These are phyloP conservation scores for Riparia riparia DNA, from an alignment of 2,113 vertebrate genomes.

Conservation along the genomic window DNA sequence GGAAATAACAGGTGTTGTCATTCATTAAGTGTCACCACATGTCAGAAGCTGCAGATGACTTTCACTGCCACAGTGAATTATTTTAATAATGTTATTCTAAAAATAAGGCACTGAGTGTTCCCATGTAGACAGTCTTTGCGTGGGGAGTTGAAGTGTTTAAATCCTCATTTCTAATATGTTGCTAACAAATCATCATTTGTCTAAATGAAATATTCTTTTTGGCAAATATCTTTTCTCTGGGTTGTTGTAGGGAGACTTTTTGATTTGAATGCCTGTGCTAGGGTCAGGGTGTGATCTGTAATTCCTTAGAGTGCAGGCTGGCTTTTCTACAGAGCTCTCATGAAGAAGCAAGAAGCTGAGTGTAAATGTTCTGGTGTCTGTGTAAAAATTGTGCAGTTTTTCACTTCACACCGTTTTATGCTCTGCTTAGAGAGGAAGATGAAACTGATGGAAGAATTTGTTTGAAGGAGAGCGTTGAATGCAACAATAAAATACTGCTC, in stretches of 20 bases:
- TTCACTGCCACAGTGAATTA: not conserved
- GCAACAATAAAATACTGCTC: not conserved
- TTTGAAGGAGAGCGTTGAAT: not conserved
- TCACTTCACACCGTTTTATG: not conserved
- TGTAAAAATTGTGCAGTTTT: not conserved
- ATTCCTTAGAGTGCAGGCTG: not conserved
- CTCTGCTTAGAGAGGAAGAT: not conserved
- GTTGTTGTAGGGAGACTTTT: not conserved
- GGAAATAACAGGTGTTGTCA: not conserved
- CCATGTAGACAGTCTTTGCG: not conserved
- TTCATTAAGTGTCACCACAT: not conserved
- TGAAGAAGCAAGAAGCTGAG: not conserved
- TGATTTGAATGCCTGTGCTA: fast-evolving
- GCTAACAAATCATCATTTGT: not conserved
- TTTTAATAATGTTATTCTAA: not conserved
- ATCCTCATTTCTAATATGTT: fast-evolving
- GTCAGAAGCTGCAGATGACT: not conserved
- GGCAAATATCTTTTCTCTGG: not conserved
- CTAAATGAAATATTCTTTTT: not conserved
- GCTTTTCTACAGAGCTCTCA: not conserved
- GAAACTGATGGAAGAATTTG: not conserved
- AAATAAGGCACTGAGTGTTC: not conserved
- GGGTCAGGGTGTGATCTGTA: not conserved
- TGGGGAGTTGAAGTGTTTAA: not conserved
- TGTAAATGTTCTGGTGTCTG: not conserved